These are phyloP conservation scores for Lycaon pictus DNA, from an alignment of 2,113 vertebrate genomes.

Conservation along the genomic window DNA sequence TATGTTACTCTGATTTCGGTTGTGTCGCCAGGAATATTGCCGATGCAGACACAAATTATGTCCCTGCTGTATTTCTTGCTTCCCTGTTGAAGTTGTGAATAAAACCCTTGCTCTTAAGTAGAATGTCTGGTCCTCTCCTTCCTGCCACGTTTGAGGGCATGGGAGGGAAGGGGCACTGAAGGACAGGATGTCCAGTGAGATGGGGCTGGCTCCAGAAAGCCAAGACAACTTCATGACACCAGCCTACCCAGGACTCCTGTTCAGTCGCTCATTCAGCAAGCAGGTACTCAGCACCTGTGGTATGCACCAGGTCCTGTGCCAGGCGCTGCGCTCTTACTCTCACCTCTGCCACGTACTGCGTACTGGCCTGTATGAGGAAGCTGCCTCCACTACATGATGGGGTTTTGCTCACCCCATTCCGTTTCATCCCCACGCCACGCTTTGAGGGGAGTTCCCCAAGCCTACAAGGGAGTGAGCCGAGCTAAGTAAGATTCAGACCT, in stretches of 20 bases:
- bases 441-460: neutral
- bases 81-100: constrained; percentile 69
- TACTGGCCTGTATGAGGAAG: neutral
- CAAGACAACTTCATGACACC: neutral
- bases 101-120: constrained; percentile 63
- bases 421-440: neutral
- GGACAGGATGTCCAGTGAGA: neutral
- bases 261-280: neutral
- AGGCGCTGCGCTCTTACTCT: neutral
- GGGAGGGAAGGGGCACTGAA: neutral
- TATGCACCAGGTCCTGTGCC: neutral
- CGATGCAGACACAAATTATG: neutral
- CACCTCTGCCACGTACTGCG: constrained; percentile 7
- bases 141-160: neutral
- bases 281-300: neutral
- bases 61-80: constrained; percentile 49
- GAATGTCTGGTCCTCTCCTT: constrained; percentile 62
- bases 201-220: neutral
- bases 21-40: neutral
- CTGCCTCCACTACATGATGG: neutral
- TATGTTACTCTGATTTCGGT: constrained; percentile 8
- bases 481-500: neutral
- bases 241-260: neutral
- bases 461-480: neutral
- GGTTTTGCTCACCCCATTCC: neutral